Percentiles rank a stretch among this genome's conserved stretches.
Conservation (phyloP, 2,113 vertebrate species). For the Suncus etruscus region DNA sequence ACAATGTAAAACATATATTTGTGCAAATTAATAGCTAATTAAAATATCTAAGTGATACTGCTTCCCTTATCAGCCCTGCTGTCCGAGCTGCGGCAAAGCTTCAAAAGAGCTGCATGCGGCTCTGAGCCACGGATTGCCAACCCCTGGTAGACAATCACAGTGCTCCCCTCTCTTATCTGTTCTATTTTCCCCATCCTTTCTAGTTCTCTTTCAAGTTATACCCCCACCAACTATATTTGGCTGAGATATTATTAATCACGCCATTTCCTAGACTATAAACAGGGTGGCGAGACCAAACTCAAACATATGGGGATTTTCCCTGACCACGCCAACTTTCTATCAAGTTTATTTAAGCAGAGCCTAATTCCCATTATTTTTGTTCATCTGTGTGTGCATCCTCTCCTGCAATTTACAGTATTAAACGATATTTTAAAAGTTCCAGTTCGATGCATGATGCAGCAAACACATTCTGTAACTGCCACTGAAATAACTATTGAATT, state of each 20-base stretch:
- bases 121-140: too few relatives aligned
- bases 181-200: too few relatives aligned
- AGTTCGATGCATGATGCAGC: neutral
- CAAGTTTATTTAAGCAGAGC: constrained; percentile 1
- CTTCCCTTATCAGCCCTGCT: too few relatives aligned
- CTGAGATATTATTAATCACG: neutral
- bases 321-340: neutral
- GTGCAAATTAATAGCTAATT: too few relatives aligned
- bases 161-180: too few relatives aligned
- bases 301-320: neutral
- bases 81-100: too few relatives aligned
- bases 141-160: too few relatives aligned
- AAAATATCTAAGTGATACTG: too few relatives aligned
- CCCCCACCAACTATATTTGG: neutral
- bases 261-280: neutral
- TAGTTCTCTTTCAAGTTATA: too few relatives aligned
- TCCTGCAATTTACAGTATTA: constrained; percentile 7
- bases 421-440: neutral
- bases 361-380: too few relatives aligned
- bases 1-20: too few relatives aligned
- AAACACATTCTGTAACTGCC: neutral
- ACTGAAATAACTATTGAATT: neutral
- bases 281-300: neutral
- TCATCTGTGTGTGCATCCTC: neutral
- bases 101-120: too few relatives aligned